Base-by-base conservation (phyloP, 2,888 invertebrate genomes). In the Aphodius granarius region DNA sequence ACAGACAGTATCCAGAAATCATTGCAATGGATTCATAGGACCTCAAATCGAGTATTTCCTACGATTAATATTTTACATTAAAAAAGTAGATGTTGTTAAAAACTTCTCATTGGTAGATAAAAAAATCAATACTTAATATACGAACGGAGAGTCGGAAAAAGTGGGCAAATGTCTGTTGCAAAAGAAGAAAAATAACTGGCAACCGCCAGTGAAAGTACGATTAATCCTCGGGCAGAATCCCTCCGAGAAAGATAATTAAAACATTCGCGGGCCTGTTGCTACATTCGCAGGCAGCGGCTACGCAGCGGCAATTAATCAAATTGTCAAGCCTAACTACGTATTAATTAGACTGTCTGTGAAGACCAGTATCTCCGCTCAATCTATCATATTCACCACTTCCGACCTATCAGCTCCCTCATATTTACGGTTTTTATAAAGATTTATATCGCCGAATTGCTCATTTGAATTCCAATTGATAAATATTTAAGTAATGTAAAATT, bases 341-440 rank as follows among this genome's bases (percentile, higher is more conserved):
- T 68, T 68, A 68, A 68, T 68, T 68, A 68, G 68, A 68, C 68
- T 21, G 21, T 68, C 22, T 20, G 68, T 22, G 68, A 19, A 22
- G 68, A 19, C 43, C 43, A 70, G 66, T 72, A 66, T 63, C 72
- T 23, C 63, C 66, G n/a, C 66, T 72, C 66, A 72, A 75, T 75
- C 75, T 72, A 75, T 72, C 75, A 75, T 66, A 75, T 64, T 62
- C 71, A 74, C 62, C 43, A 13, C 43, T 43, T 1, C 43, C 43
- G 13, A 43, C 43, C 2, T 43, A 43, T 43, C 43, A 43, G 13
- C 43, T 13, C 43, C 43, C 43, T 9, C 13, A 43, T 43, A 43
- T 43, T 43, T 43, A 13, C n/a, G n/a, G n/a, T n/a, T 43, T 43
- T 43, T 43, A 43, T 43, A 43, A 43, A 43, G 43, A 43, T 43